A percentile compares a stretch with the other conserved stretches of the same genome.
phyloP scores from a whole-genome alignment of 1,140 invertebrate genomes.

The Microplitis demolitor region DNA sequence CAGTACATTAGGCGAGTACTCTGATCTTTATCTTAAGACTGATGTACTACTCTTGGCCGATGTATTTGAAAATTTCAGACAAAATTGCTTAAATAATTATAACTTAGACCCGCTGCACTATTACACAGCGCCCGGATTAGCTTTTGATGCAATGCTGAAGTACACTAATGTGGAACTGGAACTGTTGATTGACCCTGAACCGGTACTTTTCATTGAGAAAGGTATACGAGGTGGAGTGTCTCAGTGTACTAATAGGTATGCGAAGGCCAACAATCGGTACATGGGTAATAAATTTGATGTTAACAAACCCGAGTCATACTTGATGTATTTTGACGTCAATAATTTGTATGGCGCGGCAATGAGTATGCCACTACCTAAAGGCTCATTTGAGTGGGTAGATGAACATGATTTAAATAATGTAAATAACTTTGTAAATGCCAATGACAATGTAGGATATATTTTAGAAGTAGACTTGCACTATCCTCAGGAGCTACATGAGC shows the following conservation, averaged over 20 bases:
- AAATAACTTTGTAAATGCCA: slow-evolving; percentile 1
- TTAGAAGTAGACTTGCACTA: too few relatives aligned
- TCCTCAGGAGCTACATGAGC: too few relatives aligned
- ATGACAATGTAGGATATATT: too few relatives aligned
- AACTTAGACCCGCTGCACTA: slow-evolving; percentile 47
- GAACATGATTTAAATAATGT: slow-evolving; percentile 61
- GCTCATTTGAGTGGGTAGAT: slow-evolving; percentile 47
- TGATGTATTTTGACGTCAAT: slow-evolving; percentile 44
- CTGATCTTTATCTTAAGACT: background rate
- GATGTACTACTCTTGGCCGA: slow-evolving; percentile 37
- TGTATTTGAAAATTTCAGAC: slow-evolving; percentile 61
- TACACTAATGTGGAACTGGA: slow-evolving; percentile 55
- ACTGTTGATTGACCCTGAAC: slow-evolving; percentile 57
- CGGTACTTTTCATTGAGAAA: slow-evolving; percentile 29
- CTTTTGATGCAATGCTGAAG: slow-evolving; percentile 47
- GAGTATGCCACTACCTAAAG: slow-evolving; percentile 32
- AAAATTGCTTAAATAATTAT: slow-evolving; percentile 35
- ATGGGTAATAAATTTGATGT: too few relatives aligned
- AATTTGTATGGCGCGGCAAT: slow-evolving; percentile 48
- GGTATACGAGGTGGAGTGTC: slow-evolving; percentile 18
- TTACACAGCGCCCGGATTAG: slow-evolving; percentile 49
- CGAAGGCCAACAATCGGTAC: too few relatives aligned
- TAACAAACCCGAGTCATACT: slow-evolving; percentile 30
- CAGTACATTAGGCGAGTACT: slow-evolving; percentile 21
- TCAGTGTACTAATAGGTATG: slow-evolving; percentile 46